Conservation (phyloP, 2,113 vertebrate species). For the Amia ocellicauda region DNA sequence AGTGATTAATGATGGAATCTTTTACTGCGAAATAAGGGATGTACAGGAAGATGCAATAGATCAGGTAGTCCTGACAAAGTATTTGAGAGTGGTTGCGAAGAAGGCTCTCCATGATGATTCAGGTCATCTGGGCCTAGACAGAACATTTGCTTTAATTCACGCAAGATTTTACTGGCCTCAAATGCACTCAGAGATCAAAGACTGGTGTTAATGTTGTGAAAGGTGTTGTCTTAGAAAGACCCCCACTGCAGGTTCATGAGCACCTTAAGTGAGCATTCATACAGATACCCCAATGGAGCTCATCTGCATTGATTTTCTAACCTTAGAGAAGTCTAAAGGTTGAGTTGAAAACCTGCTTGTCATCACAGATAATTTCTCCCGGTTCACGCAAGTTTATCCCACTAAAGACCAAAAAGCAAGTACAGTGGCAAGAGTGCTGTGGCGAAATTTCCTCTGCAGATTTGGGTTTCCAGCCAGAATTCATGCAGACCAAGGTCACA, state of each 20-base stretch:
- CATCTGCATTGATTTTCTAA: conserved; percentile 27
- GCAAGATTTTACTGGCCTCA: conserved; percentile 27
- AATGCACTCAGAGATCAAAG: conserved; percentile 24
- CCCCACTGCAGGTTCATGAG: conserved; percentile 12
- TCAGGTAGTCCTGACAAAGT: conserved; percentile 18
- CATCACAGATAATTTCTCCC: conserved; percentile 24
- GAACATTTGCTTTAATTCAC: conserved; percentile 8
- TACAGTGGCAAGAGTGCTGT: conserved; percentile 27
- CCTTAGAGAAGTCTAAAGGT: conserved; percentile 16
- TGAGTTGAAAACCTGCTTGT: conserved; percentile 25
- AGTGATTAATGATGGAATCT: conserved; percentile 1
- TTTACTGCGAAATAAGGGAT: background rate
- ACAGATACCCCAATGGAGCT: conserved; percentile 25
- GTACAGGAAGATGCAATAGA: background rate
- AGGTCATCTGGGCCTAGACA: conserved; percentile 23
- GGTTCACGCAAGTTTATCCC: conserved; percentile 18
- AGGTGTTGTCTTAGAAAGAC: conserved; percentile 24
- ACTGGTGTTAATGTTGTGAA: conserved; percentile 24
- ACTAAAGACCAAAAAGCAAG: conserved; percentile 28
- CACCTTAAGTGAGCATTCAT: conserved; percentile 20
- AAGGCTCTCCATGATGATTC: conserved; percentile 20
- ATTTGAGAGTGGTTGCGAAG: background rate
- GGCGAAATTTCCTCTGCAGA: conserved; percentile 24
- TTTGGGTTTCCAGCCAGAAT: conserved; percentile 31
- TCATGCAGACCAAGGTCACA: conserved; percentile 28